These are phyloP conservation scores for Drosophila truncata DNA, from an alignment of 1,140 invertebrate species.

Conservation along the genomic window DNA sequence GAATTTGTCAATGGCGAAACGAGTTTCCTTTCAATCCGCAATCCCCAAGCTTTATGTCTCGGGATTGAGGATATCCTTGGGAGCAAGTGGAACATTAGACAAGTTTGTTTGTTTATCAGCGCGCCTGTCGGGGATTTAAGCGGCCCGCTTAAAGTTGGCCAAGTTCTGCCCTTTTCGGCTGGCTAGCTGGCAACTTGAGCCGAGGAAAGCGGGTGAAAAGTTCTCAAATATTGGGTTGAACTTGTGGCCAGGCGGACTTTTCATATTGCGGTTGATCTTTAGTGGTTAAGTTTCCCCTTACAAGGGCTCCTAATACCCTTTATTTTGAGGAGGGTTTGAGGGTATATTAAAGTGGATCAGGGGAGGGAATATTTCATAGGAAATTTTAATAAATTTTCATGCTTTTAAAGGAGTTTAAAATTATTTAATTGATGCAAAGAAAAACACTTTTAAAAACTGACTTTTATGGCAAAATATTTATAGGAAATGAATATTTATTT, in stretches of 20 bases:
- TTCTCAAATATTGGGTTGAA: slow-evolving; percentile 37
- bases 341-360: background rate
- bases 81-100: slow-evolving; percentile 53
- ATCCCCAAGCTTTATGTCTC: slow-evolving; percentile 22
- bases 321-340: background rate
- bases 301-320: background rate
- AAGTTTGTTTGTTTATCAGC: slow-evolving; percentile 60
- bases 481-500: background rate
- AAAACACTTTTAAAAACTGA: no score
- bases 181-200: slow-evolving; percentile 19
- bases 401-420: background rate
- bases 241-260: slow-evolving; percentile 14
- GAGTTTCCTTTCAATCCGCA: slow-evolving; percentile 38
- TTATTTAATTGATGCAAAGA: no score
- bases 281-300: slow-evolving; percentile 11
- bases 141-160: slow-evolving; percentile 50
- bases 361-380: no score
- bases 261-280: slow-evolving; percentile 26
- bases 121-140: slow-evolving; percentile 42
- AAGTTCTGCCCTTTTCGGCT: slow-evolving; percentile 25
- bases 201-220: slow-evolving; percentile 19
- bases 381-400: background rate
- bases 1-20: slow-evolving; percentile 63
- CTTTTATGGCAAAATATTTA: background rate
- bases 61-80: slow-evolving; percentile 46